These are phyloP conservation scores for Euura saliciscinereae DNA, from an alignment of 1,140 invertebrate species.

Conservation along the genomic window DNA sequence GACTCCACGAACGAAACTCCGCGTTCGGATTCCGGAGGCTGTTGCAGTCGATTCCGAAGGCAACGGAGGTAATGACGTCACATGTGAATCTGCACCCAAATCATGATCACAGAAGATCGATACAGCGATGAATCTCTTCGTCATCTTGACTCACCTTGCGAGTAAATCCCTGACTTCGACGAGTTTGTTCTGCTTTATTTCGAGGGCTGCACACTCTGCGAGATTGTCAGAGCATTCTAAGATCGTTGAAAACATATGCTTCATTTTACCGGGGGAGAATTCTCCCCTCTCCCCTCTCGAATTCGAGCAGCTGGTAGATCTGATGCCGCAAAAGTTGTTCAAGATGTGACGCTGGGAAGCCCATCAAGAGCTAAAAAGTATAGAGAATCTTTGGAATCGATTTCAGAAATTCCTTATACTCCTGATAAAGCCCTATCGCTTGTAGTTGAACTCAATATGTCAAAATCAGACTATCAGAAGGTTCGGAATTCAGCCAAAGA, in stretches of 20 bases:
- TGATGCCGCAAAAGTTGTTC: too few relatives aligned
- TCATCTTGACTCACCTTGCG: constrained; percentile 34
- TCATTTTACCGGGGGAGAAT: constrained; percentile 66
- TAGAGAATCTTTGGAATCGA: too few relatives aligned
- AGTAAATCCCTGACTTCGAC: constrained; percentile 60
- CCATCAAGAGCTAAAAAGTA: too few relatives aligned
- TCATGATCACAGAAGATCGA: constrained; percentile 6
- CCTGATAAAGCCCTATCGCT: too few relatives aligned
- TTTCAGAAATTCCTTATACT: too few relatives aligned
- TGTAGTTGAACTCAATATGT: too few relatives aligned
- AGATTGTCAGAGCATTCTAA: constrained; percentile 52
- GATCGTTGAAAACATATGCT: constrained; percentile 60
- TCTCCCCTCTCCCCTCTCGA: too few relatives aligned
- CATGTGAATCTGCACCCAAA: constrained; percentile 59
- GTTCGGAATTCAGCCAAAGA: too few relatives aligned
- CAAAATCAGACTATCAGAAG: too few relatives aligned
- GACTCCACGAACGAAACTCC: constrained; percentile 32
- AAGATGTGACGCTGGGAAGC: too few relatives aligned
- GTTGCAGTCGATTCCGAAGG: constrained; percentile 64
- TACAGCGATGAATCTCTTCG: constrained; percentile 12
- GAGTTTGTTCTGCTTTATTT: constrained; percentile 28
- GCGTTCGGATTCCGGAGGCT: constrained; percentile 55
- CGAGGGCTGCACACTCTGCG: constrained; percentile 28
- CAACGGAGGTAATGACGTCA: constrained; percentile 64
- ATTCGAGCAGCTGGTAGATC: too few relatives aligned